Percentiles rank a stretch among this genome's conserved stretches.
phyloP scores from a whole-genome alignment of 2,113 vertebrate species.

The Bettongia penicillata region DNA sequence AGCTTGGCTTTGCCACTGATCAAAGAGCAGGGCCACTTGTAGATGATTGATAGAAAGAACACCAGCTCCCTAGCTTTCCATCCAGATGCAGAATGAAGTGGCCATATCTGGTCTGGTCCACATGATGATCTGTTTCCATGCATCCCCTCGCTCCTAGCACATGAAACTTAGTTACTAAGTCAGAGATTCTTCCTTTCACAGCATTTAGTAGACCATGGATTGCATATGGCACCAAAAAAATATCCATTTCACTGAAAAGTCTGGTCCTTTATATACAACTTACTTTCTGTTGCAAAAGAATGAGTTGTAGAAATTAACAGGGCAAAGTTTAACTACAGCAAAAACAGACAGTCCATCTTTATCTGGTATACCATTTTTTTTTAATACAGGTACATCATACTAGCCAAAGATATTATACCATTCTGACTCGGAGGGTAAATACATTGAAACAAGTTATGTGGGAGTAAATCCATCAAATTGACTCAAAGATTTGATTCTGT shows the following conservation, averaged over 20 bases:
- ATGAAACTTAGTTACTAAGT: neutral
- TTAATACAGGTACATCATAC: slow-evolving; percentile 77
- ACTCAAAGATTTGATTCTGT: too few species aligned
- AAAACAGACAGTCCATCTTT: slow-evolving; percentile 82
- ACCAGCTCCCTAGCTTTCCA: neutral
- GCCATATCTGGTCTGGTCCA: slow-evolving; percentile 2
- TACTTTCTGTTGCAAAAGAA: slow-evolving; percentile 81
- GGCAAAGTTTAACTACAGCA: slow-evolving; percentile 75
- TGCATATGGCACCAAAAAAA: slow-evolving; percentile 68
- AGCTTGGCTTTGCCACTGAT: neutral
- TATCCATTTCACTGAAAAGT: slow-evolving; percentile 53
- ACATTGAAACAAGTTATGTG: slow-evolving; percentile 54
- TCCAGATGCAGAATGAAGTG: neutral
- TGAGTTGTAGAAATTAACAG: slow-evolving; percentile 76
- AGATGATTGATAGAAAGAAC: neutral
- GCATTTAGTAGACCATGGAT: slow-evolving; percentile 53
- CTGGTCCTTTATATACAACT: slow-evolving; percentile 63
- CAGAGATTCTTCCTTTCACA: too few species aligned
- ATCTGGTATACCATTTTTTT: slow-evolving; percentile 76
- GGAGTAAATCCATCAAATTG: slow-evolving; percentile 62
- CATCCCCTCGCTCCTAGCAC: neutral
- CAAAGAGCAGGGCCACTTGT: neutral
- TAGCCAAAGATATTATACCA: slow-evolving; percentile 75
- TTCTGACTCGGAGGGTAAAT: slow-evolving; percentile 20
- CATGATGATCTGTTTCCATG: neutral